Evolutionary conservation across 2,888 invertebrate species (phyloP), one percentile per base, ranked within the genome.

Genomic region (Torymus aiolomorphi): DNA sequence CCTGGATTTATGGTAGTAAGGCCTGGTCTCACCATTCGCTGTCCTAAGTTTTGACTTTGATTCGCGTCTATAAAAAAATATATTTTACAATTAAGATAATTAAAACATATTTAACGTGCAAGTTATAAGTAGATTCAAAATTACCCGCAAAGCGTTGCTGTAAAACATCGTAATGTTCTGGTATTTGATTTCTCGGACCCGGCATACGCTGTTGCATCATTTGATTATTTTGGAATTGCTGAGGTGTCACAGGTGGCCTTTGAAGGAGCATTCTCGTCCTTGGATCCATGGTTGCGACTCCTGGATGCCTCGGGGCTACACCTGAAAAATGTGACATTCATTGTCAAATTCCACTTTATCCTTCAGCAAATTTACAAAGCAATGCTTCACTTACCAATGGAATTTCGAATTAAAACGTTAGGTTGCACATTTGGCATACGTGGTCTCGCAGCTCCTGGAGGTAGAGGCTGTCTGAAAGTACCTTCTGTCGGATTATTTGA

Each of bases 391-490:
- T 72, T 13, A 76, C 69, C 74, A 54, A 78, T 82, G 1, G 81
- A 65, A 84, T 87, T 89, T 76, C 90, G 85, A 72, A 90, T 88
- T 20, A 89, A 81, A 16, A 88, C 86, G 63, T 89, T 90, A 1
- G 88, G 85, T 83, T 88, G 89, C 61, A 87, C 82, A 74, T 42
- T 42, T 42, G 92, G 92, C 86, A 91, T 89, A 80, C 93, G 90
- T 8, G 93, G 92, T 83, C 93, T 90, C 10, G 91, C 91, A 62
- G 92, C 91, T 82, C 92, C 91, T 51, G 93, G 92, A 12, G 95
- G 95, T 84, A 95, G 90, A 12, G 95, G 95, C 84, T 94, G 95
- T 12, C 95, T 92, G 90, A 94, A 95, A 51, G 94, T 94, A 77
- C 92, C 93, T 61, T 94, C 94, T 0, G 92, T 92, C 10, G 89